A percentile compares a stretch with the other conserved stretches of the same genome.
These are phyloP conservation scores for Acipenser ruthenus DNA, from an alignment of 2,797 vertebrate genomes.

Conservation along the genomic window DNA sequence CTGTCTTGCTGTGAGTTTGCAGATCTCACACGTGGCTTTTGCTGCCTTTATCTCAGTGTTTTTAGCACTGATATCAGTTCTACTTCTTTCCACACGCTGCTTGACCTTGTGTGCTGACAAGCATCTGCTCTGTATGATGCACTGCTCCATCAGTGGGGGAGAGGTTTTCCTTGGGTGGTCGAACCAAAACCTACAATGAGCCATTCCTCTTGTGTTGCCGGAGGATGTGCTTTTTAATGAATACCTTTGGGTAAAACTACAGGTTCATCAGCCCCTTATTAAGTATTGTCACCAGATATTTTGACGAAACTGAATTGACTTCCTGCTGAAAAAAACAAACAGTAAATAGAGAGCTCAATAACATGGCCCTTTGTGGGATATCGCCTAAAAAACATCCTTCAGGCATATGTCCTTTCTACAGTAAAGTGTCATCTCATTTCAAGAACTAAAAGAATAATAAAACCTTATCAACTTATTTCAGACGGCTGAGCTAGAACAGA, in stretches of 20 bases:
- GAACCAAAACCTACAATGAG: not conserved
- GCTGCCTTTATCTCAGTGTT: conserved; percentile 3
- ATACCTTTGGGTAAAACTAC: not conserved
- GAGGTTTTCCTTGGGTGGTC: not conserved
- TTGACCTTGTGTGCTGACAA: conserved; percentile 41
- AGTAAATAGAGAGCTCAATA: not conserved
- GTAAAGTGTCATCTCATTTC: no score
- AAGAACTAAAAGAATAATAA: no score
- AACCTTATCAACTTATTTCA: no score
- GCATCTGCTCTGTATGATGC: conserved; percentile 26
- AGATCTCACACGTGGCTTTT: not conserved
- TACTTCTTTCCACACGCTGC: conserved; percentile 30
- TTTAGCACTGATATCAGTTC: conserved; percentile 26
- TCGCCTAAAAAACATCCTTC: no score
- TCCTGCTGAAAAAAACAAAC: not conserved
- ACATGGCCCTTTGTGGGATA: not conserved
- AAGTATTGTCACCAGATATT: not conserved
- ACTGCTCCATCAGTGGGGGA: not conserved
- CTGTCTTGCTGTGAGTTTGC: conserved; percentile 2
- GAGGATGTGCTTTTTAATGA: not conserved
- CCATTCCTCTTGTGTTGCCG: not conserved
- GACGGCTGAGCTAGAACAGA: no score
- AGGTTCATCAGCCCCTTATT: not conserved
- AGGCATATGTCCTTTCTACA: no score
- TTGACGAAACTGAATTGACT: not conserved